A percentile compares a stretch with the other conserved stretches of the same genome.
Evolutionary conservation across 2,113 vertebrate species (phyloP).

Genomic region (Plecotus auritus): DNA sequence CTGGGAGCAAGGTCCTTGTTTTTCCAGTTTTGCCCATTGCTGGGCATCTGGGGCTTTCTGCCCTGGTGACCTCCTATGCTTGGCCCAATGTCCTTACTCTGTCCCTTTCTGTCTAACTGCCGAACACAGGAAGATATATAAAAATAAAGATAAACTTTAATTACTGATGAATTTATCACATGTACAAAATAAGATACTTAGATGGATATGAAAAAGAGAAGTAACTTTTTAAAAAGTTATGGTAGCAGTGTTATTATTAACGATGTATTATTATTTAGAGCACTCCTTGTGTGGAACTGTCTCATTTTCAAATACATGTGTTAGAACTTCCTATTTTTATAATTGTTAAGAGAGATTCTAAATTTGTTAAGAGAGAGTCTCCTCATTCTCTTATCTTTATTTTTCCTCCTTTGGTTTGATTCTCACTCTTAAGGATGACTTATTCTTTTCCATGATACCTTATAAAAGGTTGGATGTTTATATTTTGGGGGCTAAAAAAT

Average conservation of each 20-base stretch:
- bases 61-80: neutral
- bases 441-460: neutral
- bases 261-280: neutral
- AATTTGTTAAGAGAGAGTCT: neutral
- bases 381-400: neutral
- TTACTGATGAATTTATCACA: neutral
- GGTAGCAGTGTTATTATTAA: neutral
- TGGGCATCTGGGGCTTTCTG: neutral
- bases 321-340: neutral
- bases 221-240: neutral
- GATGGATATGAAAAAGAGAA: neutral
- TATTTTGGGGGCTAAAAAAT: neutral
- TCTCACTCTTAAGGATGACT: neutral
- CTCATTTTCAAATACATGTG: neutral
- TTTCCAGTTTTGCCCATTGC: neutral
- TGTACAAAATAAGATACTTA: neutral
- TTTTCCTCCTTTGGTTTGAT: neutral
- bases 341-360: neutral
- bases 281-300: neutral
- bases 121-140: neutral
- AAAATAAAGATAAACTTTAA: neutral
- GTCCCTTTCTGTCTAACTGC: neutral
- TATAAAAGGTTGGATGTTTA: neutral
- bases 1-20: neutral
- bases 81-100: neutral